Base-by-base conservation (phyloP, 2,797 vertebrate species). In the Argyrosomus regius region DNA sequence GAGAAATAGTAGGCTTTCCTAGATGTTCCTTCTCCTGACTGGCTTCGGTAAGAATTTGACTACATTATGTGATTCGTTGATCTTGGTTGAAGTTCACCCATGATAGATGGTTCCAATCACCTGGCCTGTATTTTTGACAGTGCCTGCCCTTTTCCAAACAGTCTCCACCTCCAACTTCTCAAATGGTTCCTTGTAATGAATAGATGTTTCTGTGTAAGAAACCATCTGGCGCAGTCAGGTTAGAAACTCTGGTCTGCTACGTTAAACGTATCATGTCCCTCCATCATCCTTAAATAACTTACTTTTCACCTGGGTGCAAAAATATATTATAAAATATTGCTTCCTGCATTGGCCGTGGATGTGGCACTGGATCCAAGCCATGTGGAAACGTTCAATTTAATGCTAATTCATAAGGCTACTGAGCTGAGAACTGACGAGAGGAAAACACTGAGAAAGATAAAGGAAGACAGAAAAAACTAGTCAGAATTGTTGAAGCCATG, bases 401-500 rank as follows among this genome's bases (percentile, higher is more conserved):
- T 12, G 7, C 9, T 18, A 58, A 17, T 20, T 22, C 17, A 43
- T 10, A 4, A 12, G 2, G 45, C 2, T 12, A 48, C 1, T n/a
- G 8, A 7, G 0, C 10, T 31, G 26, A 65, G 50, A 26, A 68
- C 65, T 68, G 48, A 60, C 14, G 4, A 68, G 26, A 72, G 43
- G 22, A 70, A 41, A 60, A 39, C 45, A 35, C 5, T 52, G 61
- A 74, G 54, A 64, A 16, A 4, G 39, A 67, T 31, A 64, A 59
- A 70, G 11, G 9, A 50, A 49, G 35, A 49, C 14, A 67, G 45
- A 63, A 2, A 39, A 16, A 63, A 3, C 6, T 43, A 62, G 67
- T 54, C 62, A 54, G 28, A 54, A 57, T 26, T 69, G 62, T 4
- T 54, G 54, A 77, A 54, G 69, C 64, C 22, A 54, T 18, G 24